Percentiles rank a stretch among this genome's conserved stretches.
These are phyloP conservation scores for Thunnus albacares DNA, from an alignment of 2,797 vertebrate genomes.

Conservation along the genomic window DNA sequence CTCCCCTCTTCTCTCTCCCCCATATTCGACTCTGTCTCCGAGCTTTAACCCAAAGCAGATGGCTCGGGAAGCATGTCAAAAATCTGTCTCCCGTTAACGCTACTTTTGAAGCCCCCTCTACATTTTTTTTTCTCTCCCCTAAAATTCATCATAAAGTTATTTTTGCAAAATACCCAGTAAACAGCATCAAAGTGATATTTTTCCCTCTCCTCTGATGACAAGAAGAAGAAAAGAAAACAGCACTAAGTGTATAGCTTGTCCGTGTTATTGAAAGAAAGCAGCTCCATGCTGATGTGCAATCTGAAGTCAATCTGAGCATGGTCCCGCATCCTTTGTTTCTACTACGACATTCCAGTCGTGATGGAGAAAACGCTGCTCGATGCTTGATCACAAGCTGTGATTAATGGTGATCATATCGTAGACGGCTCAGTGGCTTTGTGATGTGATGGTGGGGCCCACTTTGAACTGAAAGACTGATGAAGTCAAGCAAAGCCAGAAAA, in stretches of 20 bases:
- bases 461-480: constrained; percentile 69
- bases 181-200: constrained; percentile 89
- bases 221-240: constrained; percentile 57
- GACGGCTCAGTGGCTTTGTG: constrained; percentile 64
- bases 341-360: constrained; percentile 63
- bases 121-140: constrained; percentile 73
- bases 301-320: constrained; percentile 72
- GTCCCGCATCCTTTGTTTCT: constrained; percentile 65
- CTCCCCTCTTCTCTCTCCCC: constrained; percentile 63
- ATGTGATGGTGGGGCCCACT: constrained; percentile 62
- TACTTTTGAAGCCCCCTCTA: constrained; percentile 87
- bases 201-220: constrained; percentile 46
- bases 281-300: constrained; percentile 61
- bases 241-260: constrained; percentile 37
- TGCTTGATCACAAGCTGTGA: constrained; percentile 73
- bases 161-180: constrained; percentile 89
- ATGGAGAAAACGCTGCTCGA: constrained; percentile 63
- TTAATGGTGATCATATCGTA: constrained; percentile 74
- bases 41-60: constrained; percentile 93
- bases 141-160: constrained; percentile 86
- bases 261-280: constrained; percentile 50
- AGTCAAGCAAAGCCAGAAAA: constrained; percentile 59
- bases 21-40: constrained; percentile 75
- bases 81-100: constrained; percentile 94
- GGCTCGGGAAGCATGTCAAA: constrained; percentile 90